Conservation (phyloP, 2,888 invertebrate genomes). For the Cistogaster globosa region DNA sequence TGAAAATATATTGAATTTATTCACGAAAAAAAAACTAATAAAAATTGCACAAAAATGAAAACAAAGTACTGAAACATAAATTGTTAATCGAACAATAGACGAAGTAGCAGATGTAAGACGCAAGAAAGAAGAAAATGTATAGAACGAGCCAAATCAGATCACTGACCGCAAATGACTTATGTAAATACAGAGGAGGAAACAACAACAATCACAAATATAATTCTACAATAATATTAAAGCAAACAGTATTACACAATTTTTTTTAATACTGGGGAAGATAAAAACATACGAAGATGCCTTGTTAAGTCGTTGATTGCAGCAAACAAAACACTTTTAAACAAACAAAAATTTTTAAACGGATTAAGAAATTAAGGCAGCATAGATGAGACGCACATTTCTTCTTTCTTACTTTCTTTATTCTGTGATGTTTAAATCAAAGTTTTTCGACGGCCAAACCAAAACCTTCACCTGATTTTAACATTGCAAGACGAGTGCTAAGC, state of each 20-base stretch:
- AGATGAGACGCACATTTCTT: no score
- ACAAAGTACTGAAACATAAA: slow-evolving; percentile 18
- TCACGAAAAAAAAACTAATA: slow-evolving; percentile 40
- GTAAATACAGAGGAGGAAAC: slow-evolving; percentile 64
- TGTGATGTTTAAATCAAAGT: no score
- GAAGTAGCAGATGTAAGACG: slow-evolving; percentile 61
- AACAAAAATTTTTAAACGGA: neutral
- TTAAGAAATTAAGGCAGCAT: no score
- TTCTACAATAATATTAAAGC: slow-evolving; percentile 3
- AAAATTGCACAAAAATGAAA: slow-evolving; percentile 24
- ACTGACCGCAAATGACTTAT: slow-evolving; percentile 77
- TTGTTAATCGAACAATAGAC: slow-evolving; percentile 44
- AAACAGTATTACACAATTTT: slow-evolving; percentile 17
- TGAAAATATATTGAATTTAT: slow-evolving; percentile 30
- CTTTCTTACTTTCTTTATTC: no score
- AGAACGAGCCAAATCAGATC: slow-evolving; percentile 76
- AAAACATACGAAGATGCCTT: slow-evolving; percentile 7
- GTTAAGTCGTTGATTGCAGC: neutral
- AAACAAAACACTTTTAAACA: neutral
- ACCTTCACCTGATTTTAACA: no score
- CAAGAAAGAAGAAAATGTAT: slow-evolving; percentile 39
- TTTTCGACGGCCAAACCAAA: no score
- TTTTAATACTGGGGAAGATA: slow-evolving; percentile 6
- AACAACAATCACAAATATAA: slow-evolving; percentile 42
- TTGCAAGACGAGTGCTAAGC: no score